A percentile compares a stretch with the other conserved stretches of the same genome.
Evolutionary conservation across 1,140 invertebrate genomes (phyloP).

Genomic region (Psilanteris sp.): DNA sequence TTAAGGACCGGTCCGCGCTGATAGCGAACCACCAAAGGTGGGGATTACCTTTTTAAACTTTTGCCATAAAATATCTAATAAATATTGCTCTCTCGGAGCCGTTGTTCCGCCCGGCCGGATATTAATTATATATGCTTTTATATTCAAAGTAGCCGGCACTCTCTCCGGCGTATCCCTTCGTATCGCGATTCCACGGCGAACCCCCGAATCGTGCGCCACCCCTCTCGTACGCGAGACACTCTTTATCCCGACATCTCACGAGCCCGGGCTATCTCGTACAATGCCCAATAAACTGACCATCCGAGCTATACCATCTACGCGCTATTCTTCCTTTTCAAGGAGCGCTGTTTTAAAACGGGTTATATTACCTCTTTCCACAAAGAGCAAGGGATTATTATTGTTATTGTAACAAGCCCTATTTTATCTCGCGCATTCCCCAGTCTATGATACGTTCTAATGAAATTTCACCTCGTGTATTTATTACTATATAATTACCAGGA

Average conservation of each 20-base stretch:
- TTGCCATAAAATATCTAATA: slow-evolving; percentile 74
- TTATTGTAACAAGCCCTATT: slow-evolving; percentile 48
- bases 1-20: slow-evolving; percentile 51
- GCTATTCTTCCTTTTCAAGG: slow-evolving; percentile 46
- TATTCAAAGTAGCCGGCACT: slow-evolving; percentile 72
- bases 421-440: slow-evolving; percentile 6
- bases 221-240: slow-evolving; percentile 45
- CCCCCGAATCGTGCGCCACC: slow-evolving; percentile 38
- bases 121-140: slow-evolving; percentile 77
- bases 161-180: slow-evolving; percentile 40
- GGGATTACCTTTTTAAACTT: slow-evolving; percentile 76
- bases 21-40: slow-evolving; percentile 56
- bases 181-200: slow-evolving; percentile 51
- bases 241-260: slow-evolving; percentile 52
- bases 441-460: slow-evolving; percentile 25
- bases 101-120: slow-evolving; percentile 68
- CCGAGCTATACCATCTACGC: slow-evolving; percentile 41
- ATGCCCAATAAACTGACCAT: slow-evolving; percentile 65
- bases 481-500: slow-evolving; percentile 42
- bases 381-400: slow-evolving; percentile 42
- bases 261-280: slow-evolving; percentile 37
- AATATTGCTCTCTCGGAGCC: slow-evolving; percentile 70
- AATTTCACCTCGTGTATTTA: slow-evolving; percentile 33
- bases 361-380: slow-evolving; percentile 48
- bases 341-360: slow-evolving; percentile 27